Percentiles rank a stretch among this genome's conserved stretches.
phyloP scores from a whole-genome alignment of 2,113 vertebrate species.

The Pelmatolapia mariae region DNA sequence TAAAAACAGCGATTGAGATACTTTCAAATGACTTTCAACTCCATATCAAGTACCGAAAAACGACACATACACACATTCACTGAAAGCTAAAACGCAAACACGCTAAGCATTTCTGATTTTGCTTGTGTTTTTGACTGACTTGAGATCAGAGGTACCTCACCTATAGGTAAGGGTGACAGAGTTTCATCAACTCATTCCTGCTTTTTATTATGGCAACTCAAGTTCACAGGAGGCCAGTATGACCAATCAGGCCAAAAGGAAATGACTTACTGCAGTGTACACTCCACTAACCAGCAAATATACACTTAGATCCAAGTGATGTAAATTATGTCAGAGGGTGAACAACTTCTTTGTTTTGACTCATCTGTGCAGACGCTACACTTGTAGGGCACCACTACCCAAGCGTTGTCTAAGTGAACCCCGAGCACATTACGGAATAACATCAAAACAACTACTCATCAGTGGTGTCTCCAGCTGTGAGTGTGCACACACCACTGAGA shows the following conservation, averaged over 20 bases:
- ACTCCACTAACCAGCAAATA: neutral
- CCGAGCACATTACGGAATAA: neutral
- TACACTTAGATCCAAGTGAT: neutral
- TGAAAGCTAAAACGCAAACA: neutral
- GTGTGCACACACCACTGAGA: neutral
- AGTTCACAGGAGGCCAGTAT: neutral
- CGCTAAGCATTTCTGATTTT: neutral
- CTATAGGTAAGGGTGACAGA: neutral
- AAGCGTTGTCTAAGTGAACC: neutral
- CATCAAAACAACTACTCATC: neutral
- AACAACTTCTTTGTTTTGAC: neutral
- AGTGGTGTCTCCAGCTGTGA: neutral
- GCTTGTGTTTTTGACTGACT: neutral
- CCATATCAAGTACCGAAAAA: neutral
- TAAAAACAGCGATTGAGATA: neutral
- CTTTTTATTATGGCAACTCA: neutral
- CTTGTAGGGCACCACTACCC: neutral
- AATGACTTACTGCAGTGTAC: neutral
- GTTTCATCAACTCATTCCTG: neutral
- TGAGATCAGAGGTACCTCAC: neutral
- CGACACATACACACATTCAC: neutral
- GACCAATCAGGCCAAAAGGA: neutral
- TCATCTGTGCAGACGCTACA: neutral
- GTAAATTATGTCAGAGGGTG: neutral
- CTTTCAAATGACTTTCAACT: neutral